Evolutionary conservation across 2,888 invertebrate species (phyloP).

Genomic region (Tricholauxania praeusta): DNA sequence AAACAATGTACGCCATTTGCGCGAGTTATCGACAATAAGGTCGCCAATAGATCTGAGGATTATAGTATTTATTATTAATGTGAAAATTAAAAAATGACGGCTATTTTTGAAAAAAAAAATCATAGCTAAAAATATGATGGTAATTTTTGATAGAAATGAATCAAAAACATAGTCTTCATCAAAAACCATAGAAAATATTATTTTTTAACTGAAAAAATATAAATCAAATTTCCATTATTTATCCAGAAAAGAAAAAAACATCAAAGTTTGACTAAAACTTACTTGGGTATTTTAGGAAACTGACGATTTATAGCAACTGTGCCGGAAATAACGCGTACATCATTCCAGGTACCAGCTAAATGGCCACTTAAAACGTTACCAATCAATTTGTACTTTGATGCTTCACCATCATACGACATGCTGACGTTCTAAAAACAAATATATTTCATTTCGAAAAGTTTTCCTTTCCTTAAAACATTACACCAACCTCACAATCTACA

Average conservation of each 20-base stretch:
- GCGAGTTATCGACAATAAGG: conserved; percentile 67
- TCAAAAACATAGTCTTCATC: no score
- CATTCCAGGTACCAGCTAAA: conserved; percentile 64
- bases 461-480: background rate
- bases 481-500: conserved; percentile 61
- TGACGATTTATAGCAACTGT: conserved; percentile 76
- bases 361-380: conserved; percentile 65
- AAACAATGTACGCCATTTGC: conserved; percentile 67
- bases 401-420: conserved; percentile 45
- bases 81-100: no score
- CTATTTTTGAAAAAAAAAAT: no score
- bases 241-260: no score
- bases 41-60: conserved; percentile 59
- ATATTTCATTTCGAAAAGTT: conserved; percentile 3
- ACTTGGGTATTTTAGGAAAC: conserved; percentile 74
- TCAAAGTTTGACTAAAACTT: conserved; percentile 48
- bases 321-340: conserved; percentile 75
- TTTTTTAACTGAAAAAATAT: no score
- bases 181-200: no score
- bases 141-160: no score
- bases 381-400: conserved; percentile 52
- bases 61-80: background rate
- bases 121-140: no score
- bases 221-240: no score
- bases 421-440: conserved; percentile 34